phyloP scores from a whole-genome alignment of 2,797 vertebrate genomes.

The Spea hammondii region DNA sequence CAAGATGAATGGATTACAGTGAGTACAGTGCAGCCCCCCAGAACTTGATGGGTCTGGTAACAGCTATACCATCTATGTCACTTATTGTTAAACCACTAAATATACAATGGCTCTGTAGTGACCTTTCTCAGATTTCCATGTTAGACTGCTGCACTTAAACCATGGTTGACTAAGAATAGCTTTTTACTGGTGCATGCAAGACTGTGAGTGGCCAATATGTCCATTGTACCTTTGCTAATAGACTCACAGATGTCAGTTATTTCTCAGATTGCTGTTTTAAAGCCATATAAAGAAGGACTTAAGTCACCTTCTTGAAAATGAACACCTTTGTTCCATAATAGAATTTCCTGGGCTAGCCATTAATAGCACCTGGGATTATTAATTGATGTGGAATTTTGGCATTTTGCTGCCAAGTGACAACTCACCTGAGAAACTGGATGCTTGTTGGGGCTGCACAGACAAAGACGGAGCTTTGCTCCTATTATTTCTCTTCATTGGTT shows the following conservation, averaged over 20 bases:
- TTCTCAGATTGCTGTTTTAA: background rate
- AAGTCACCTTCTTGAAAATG: constrained; percentile 20
- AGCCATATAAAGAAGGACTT: background rate
- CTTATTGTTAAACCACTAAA: too few species aligned
- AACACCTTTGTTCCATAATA: constrained; percentile 2
- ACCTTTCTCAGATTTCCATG: background rate
- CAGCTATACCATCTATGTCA: too few species aligned
- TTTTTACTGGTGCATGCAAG: background rate
- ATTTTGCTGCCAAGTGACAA: constrained; percentile 32
- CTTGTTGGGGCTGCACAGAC: background rate
- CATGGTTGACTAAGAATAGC: background rate
- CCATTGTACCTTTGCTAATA: background rate
- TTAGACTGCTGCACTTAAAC: background rate
- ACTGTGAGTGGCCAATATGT: background rate
- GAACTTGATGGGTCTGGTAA: too few species aligned
- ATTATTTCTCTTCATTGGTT: constrained; percentile 15
- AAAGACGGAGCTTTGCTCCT: constrained; percentile 12
- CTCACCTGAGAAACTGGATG: constrained; percentile 26
- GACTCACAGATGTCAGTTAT: background rate
- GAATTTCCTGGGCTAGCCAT: constrained; percentile 4
- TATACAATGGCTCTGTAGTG: background rate
- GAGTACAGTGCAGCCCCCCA: too few species aligned
- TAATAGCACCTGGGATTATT: constrained; percentile 31
- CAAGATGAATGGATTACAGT: too few species aligned
- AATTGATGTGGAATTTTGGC: constrained; percentile 30